Base-by-base conservation (phyloP, 2,797 vertebrate genomes). In the Florisuga fusca region DNA sequence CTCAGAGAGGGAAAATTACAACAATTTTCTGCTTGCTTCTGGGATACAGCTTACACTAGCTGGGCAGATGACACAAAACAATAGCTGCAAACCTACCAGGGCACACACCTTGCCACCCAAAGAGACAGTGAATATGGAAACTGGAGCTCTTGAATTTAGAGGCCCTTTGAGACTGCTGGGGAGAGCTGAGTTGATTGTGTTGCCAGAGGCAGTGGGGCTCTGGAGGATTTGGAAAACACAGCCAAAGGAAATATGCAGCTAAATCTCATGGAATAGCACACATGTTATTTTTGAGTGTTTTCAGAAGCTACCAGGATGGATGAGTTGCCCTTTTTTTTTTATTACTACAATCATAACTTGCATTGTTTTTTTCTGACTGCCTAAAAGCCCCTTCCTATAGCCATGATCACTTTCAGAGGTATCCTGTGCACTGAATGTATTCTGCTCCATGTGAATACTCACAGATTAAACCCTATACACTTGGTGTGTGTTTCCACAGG, bases 401-500 rank as follows among this genome's bases (percentile, higher is more conserved):
- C 63, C 6, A 10, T 34, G 46, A 19, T 64, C 11, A 6, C 13
- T 94, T 76, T 89, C 41, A 77, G 54, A 77, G 29, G 4, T 62
- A 73, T 23, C 92, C 5, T 73, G 0, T 51, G 38, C 7, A 9
- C 16, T 61, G 54, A 21, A 59, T 81, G 23, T 71, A 12, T 77
- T 92, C 21, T 76, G 2, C 66, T 62, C 43, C 63, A 0, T 53
- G 6, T 63, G 53, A 46, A 14, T 84, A n/a, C n/a, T 22, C 27
- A 18, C 14, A 54, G 13, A 61, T 22, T 64, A 74, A 82, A 36
- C 55, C 83, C 38, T 84, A 4, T 62, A 43, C 5, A 15, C 9
- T 38, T 81, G 31, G 3, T 76, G 6, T 77, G 5, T 84, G 29
- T 93, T 94, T 93, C 80, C 54, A 71, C 83, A 98, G 98, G 98